Base-by-base conservation (phyloP, 1,140 invertebrate species). In the Bombus pyrosoma region DNA sequence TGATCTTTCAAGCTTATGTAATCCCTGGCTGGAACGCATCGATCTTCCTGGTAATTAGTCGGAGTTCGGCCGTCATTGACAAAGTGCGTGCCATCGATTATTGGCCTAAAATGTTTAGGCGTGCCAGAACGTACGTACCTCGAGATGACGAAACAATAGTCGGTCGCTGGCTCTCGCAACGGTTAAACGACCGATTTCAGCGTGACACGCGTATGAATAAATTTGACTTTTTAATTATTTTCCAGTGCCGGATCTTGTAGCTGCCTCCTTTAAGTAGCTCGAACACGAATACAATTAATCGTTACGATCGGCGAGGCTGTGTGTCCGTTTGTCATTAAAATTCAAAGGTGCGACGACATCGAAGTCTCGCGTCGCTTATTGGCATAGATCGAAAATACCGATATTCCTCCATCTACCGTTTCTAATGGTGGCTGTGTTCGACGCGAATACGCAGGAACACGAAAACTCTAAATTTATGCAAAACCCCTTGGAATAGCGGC, bases 11-110 rank as follows among this genome's bases (percentile, higher is more conserved):
- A 64, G 87, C 71, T 82, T 85, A 82, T 75, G 64, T 82, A 89
- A 86, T 89, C 88, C 62, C 22, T 12, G 34, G 43, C 1, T 53
- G n/a, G 71, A 80, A 79, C 77, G 85, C 88, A 89, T 90, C 81
- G 59, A 81, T 90, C 89, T 89, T 90, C 64, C 28, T 57, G 83
- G 85, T 90, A 90, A 90, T 90, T 90, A 90, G 88, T 80, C 85
- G 78, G 64, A 73, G 59, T 62, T 37, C 15, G 57, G 18, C 22
- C 83, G 89, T 90, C 89, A 79, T 85, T 90, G 89, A 90, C 79
- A 86, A 77, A 90, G 74, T 68, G 78, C 72, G 86, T 66, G 71
- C 85, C 89, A 90, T 90, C 89, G 88, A 89, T 90, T 90, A 90
- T 82, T 89, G 80, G 22, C 68, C 80, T 79, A 74, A 69, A 69